Conservation (phyloP, 2,888 invertebrate genomes). For the Danaus chrysippus region DNA sequence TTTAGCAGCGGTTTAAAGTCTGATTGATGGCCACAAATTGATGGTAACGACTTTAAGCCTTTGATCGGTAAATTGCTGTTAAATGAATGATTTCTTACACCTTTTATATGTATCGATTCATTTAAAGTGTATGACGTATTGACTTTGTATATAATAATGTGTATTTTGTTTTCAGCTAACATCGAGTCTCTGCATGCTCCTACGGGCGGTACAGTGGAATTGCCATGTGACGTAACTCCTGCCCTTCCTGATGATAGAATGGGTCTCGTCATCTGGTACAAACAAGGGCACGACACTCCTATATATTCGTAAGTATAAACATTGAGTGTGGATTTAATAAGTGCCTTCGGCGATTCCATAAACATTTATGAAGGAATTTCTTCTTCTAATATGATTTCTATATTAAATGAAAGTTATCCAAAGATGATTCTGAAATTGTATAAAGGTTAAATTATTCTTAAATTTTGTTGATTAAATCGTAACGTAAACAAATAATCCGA, state of each 20-base stretch:
- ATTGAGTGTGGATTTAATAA: background rate
- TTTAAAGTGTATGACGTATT: background rate
- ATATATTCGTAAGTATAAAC: constrained; percentile 87
- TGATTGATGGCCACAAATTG: constrained; percentile 7
- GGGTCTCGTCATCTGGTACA: constrained; percentile 90
- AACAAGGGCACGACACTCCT: constrained; percentile 83
- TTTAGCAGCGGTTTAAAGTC: constrained; percentile 4
- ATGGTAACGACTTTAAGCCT: constrained; percentile 3
- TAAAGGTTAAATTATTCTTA: too few relatives aligned
- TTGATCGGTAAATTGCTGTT: constrained; percentile 3
- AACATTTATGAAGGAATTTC: too few relatives aligned
- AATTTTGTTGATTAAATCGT: too few relatives aligned
- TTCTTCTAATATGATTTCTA: too few relatives aligned
- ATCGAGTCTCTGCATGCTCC: constrained; percentile 84
- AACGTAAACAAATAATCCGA: too few relatives aligned
- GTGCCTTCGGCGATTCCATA: too few relatives aligned
- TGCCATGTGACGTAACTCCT: constrained; percentile 89
- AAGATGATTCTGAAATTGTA: too few relatives aligned
- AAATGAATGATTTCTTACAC: constrained; percentile 4
- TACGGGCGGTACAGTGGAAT: constrained; percentile 85
- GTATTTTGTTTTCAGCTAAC: constrained; percentile 58
- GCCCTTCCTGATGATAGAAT: constrained; percentile 85
- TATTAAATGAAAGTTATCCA: too few relatives aligned
- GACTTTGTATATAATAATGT: background rate
- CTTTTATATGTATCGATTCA: background rate